Conservation (phyloP, 1,140 invertebrate genomes). For the Ceratosolen solmsi region DNA sequence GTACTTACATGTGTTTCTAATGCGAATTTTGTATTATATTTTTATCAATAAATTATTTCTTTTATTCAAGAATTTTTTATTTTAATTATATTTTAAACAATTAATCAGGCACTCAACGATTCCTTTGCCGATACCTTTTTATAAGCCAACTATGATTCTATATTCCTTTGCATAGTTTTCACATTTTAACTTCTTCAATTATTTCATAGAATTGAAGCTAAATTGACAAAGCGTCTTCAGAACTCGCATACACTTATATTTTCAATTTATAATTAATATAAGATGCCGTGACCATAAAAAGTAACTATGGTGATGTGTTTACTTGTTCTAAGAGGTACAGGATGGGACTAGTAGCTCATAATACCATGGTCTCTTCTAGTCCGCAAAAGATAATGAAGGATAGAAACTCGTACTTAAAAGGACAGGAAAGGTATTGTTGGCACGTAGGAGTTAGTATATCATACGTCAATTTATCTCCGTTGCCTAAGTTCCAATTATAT, state of each 20-base stretch:
- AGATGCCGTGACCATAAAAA: not conserved
- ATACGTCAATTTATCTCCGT: constrained; percentile 16
- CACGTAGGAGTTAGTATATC: not conserved
- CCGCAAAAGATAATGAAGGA: not conserved
- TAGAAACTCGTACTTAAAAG: not conserved
- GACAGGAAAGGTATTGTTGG: constrained; percentile 3
- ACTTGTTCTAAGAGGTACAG: not conserved
- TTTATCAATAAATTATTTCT: not conserved
- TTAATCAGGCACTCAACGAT: no score
- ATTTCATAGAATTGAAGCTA: no score
- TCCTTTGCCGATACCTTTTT: no score
- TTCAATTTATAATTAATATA: no score
- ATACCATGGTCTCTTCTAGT: not conserved
- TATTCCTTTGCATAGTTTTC: no score
- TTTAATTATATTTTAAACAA: no score
- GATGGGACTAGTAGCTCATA: not conserved
- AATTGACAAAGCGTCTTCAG: no score
- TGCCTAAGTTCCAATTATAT: constrained; percentile 23
- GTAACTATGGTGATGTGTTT: not conserved
- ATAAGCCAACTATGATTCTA: no score
- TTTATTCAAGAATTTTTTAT: no score
- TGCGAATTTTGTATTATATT: not conserved
- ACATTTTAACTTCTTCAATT: no score
- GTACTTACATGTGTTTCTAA: not conserved
- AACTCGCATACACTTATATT: no score